Percentiles rank a stretch among this genome's conserved stretches.
Conservation (phyloP, 2,113 vertebrate species). For the Dromiciops gliroides region DNA sequence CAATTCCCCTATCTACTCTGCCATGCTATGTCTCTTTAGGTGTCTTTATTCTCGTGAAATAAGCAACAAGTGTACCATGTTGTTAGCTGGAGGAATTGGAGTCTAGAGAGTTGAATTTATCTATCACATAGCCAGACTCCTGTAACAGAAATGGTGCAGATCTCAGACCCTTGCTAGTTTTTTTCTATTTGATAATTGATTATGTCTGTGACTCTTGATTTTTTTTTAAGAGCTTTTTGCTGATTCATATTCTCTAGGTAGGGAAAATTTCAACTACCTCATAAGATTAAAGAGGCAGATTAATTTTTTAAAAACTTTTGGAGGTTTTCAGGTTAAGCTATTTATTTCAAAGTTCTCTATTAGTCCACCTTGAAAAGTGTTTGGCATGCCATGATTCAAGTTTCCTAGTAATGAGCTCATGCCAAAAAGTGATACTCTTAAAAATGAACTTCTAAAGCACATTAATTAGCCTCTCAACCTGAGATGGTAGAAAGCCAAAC, state of each 20-base stretch:
- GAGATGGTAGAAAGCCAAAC: background rate
- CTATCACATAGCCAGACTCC: background rate
- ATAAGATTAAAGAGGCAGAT: background rate
- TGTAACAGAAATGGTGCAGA: background rate
- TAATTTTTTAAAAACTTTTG: background rate
- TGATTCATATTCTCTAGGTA: background rate
- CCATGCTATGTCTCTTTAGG: background rate
- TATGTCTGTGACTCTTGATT: background rate
- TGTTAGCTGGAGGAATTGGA: background rate
- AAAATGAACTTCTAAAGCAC: background rate
- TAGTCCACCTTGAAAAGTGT: background rate
- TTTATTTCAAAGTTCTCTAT: background rate
- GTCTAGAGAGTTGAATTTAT: background rate
- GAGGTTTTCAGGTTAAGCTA: background rate
- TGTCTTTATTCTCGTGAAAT: background rate
- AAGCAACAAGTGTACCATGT: background rate
- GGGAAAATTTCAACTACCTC: conserved; percentile 36
- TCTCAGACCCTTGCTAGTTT: background rate
- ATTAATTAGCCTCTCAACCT: background rate
- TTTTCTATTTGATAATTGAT: background rate
- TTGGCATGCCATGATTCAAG: background rate
- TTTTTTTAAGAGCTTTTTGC: background rate
- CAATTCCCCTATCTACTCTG: background rate
- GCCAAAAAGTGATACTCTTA: background rate
- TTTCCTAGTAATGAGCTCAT: background rate